Percentiles rank a stretch among this genome's conserved stretches.
Conservation (phyloP, 2,888 invertebrate genomes). For the Lycia hirtaria region DNA sequence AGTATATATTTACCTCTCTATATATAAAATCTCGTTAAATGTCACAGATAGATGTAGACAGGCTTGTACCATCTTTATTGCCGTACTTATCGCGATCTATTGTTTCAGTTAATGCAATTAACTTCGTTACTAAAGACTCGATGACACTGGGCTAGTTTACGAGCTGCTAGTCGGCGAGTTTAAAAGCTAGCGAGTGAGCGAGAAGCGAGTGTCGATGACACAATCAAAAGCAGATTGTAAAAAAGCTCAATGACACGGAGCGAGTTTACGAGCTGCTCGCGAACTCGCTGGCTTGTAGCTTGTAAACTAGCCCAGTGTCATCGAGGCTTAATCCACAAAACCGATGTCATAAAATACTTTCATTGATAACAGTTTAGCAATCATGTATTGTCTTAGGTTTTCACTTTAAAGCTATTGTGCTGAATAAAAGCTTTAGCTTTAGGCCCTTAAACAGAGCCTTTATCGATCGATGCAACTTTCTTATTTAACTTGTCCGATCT, state of each 20-base stretch:
- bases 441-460: neutral
- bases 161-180: too few relatives aligned
- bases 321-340: slow-evolving; percentile 13
- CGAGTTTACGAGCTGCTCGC: too few relatives aligned
- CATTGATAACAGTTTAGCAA: slow-evolving; percentile 5
- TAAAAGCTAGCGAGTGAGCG: too few relatives aligned
- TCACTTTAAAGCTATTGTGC: neutral
- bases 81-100: slow-evolving; percentile 30
- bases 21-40: neutral
- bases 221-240: too few relatives aligned
- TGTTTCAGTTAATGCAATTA: slow-evolving; percentile 19
- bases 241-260: too few relatives aligned
- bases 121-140: slow-evolving; percentile 7
- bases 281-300: too few relatives aligned
- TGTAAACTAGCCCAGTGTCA: too few relatives aligned
- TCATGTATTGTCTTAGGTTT: slow-evolving; percentile 16
- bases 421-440: neutral
- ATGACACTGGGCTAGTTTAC: too few relatives aligned
- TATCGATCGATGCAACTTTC: slow-evolving; percentile 14
- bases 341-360: neutral
- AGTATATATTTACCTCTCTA: neutral
- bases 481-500: slow-evolving; percentile 17
- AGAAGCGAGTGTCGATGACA: too few relatives aligned
- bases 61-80: slow-evolving; percentile 20
- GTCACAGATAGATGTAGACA: slow-evolving; percentile 7